These are phyloP conservation scores for Gulo gulo DNA, from an alignment of 2,113 vertebrate genomes.

Conservation along the genomic window DNA sequence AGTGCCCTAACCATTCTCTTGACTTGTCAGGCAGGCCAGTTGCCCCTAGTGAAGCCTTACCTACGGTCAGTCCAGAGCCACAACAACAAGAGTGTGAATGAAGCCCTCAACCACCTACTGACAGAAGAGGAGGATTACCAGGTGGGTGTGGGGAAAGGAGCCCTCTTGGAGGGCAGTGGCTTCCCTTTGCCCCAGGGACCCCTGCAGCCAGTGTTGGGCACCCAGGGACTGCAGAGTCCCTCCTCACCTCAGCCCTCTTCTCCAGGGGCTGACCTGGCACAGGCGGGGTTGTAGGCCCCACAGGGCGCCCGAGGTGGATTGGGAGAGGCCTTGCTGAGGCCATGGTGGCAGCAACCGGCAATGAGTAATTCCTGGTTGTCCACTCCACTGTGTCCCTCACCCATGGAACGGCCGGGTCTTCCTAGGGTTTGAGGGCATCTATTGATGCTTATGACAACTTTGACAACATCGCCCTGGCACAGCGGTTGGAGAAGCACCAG, in stretches of 20 bases:
- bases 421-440: constrained; percentile 91
- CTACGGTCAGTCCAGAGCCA: constrained; percentile 93
- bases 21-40: constrained; percentile 85
- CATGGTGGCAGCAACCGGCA: not conserved
- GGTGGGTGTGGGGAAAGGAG: constrained; percentile 76
- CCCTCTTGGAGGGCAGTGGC: not conserved
- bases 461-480: constrained; percentile 91
- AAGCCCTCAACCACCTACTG: constrained; percentile 92
- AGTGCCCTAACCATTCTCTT: not conserved
- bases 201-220: not conserved
- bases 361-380: not conserved
- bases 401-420: not conserved
- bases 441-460: constrained; percentile 94
- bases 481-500: constrained; percentile 92
- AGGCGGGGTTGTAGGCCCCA: not conserved
- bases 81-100: constrained; percentile 93
- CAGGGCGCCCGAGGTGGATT: not conserved
- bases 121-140: constrained; percentile 94
- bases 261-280: not conserved
- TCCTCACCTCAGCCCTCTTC: not conserved
- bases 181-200: not conserved
- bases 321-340: not conserved
- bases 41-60: constrained; percentile 93
- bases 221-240: not conserved
- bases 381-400: not conserved